Evolutionary conservation across 2,888 invertebrate species (phyloP), one percentile per base, ranked within the genome.

Genomic region (Papilio protenor): DNA sequence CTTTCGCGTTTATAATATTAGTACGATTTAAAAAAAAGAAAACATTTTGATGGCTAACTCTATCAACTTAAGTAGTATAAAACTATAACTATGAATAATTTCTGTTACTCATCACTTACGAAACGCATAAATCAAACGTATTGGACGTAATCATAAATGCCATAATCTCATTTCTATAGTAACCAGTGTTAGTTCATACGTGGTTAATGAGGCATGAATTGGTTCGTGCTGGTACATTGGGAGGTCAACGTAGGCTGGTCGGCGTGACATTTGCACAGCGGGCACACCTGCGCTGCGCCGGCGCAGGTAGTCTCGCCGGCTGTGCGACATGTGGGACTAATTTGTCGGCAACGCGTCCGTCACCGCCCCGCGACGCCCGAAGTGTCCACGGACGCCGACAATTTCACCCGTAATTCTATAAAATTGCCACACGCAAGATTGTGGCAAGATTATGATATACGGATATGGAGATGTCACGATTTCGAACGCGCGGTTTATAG

Each of bases 271-370:
- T 92, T 91, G 90, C 88, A 85, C 78, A 81, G 88, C 4, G 57
- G 59, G 47, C 45, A 64, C 92, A 92, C 92, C 92, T 92, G 93
- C 91, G 86, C 73, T 78, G 78, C 82, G 87, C 81, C 85, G 84
- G 85, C 87, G 87, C 85, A 85, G 86, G 87, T 88, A 85, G 87
- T 85, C 40, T 40, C 74, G 92, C 93, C 94, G 93, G 93, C 93
- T 94, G 94, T 87, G 83, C 93, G 92, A 92, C 94, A 94, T 94
- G 90, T 94, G 94, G 92, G 88, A 88, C 92, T 93, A 93, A 94
- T 94, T 94, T 92, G 94, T 91, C 87, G 84, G 85, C 92, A 88
- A 90, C 87, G 86, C 89, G 86, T 90, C 92, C 90, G 93, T 94
- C 93, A 94, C 89, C 81, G 73, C 79, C 85, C 86, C 88, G 87